phyloP scores from a whole-genome alignment of 2,113 vertebrate species.

The Pelodiscus sinensis region DNA sequence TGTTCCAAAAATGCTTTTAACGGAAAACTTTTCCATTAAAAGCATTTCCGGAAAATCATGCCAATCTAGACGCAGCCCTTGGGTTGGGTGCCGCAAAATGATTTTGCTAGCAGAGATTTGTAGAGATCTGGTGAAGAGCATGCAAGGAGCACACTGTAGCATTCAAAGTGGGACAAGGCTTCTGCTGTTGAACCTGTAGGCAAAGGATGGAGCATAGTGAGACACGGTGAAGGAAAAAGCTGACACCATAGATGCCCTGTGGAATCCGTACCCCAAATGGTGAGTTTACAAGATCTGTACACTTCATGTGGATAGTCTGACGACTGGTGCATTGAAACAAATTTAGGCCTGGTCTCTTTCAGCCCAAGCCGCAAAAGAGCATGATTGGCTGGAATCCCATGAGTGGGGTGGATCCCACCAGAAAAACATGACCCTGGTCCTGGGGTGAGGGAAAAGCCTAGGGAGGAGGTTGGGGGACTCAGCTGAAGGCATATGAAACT shows the following conservation, averaged over 20 bases:
- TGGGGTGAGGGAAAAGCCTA: neutral
- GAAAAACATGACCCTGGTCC: neutral
- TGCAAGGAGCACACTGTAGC: rapidly evolving
- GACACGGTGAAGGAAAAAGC: neutral
- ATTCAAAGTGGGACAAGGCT: rapidly evolving
- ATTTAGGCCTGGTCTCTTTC: neutral
- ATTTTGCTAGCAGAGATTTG: neutral
- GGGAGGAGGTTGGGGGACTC: neutral
- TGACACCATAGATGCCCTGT: neutral
- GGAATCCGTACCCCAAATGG: neutral
- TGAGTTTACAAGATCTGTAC: neutral
- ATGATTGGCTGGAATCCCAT: neutral
- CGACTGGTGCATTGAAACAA: neutral
- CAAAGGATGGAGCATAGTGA: neutral
- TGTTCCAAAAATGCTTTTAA: too few relatives aligned
- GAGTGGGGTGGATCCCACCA: neutral
- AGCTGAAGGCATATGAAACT: neutral
- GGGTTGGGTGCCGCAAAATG: neutral
- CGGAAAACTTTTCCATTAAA: too few relatives aligned
- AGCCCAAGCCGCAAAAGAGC: neutral
- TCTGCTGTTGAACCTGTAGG: neutral
- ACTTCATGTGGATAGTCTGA: neutral
- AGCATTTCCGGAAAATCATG: too few relatives aligned
- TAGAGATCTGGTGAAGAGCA: neutral
- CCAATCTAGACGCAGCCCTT: too few relatives aligned